phyloP scores from a whole-genome alignment of 2,113 vertebrate genomes.

The Ailuropoda melanoleuca region DNA sequence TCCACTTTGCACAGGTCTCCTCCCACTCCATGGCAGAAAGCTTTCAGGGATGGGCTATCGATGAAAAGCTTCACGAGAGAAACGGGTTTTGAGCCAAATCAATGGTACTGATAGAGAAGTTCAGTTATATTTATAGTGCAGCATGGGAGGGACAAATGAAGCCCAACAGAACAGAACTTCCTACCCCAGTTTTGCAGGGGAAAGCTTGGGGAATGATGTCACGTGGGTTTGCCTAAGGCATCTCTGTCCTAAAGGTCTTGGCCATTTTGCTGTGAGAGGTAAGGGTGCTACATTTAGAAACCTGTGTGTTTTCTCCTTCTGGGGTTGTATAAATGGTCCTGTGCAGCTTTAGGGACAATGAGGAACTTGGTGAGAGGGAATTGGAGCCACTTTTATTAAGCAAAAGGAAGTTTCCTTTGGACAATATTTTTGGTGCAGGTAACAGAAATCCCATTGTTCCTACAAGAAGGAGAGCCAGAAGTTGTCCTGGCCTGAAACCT shows the following conservation, averaged over 20 bases:
- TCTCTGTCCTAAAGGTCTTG: not conserved
- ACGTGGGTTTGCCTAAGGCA: not conserved
- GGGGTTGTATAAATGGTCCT: not conserved
- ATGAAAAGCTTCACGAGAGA: not conserved
- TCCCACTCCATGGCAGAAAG: constrained; percentile 39
- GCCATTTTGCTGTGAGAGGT: not conserved
- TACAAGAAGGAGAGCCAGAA: not conserved
- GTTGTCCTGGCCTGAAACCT: not conserved
- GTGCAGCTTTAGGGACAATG: not conserved
- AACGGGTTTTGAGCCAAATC: not conserved
- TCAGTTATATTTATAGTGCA: not conserved
- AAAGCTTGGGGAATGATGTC: not conserved
- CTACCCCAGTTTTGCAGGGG: not conserved
- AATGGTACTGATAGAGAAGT: not conserved
- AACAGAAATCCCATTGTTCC: not conserved
- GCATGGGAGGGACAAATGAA: not conserved
- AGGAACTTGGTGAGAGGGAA: not conserved
- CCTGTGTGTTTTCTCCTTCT: not conserved
- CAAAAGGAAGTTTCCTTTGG: not conserved
- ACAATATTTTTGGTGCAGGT: not conserved
- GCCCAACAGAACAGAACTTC: not conserved
- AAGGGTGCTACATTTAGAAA: not conserved
- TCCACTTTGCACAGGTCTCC: not conserved
- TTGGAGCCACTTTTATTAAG: not conserved
- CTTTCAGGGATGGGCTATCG: not conserved